Conservation (phyloP, 2,888 invertebrate species). For the Plagodis pulveraria region DNA sequence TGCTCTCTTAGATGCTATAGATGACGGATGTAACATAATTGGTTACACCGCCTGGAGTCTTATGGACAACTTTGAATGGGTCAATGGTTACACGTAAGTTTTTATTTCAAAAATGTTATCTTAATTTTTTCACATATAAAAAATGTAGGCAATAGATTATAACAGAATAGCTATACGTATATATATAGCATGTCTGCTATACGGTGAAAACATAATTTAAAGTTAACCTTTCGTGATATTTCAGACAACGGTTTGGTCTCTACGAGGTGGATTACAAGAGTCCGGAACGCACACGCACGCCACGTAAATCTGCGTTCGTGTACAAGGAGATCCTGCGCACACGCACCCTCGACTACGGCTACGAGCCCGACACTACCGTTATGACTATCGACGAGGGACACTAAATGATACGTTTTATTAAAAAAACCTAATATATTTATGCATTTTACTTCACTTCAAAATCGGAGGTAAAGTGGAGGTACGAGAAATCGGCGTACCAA, state of each 20-base stretch:
- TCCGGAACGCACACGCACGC: slow-evolving; percentile 83
- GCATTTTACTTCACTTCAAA: too few species aligned
- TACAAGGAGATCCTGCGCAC: slow-evolving; percentile 78
- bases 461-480: too few species aligned
- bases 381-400: slow-evolving; percentile 47
- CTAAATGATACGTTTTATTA: slow-evolving; percentile 16
- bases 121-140: not conserved
- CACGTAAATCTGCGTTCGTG: slow-evolving; percentile 85
- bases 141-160: not conserved
- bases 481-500: too few species aligned
- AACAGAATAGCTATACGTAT: too few species aligned
- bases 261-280: slow-evolving; percentile 87
- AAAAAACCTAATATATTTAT: too few species aligned
- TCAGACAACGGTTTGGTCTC: slow-evolving; percentile 86
- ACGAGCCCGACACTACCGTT: slow-evolving; percentile 46
- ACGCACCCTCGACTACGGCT: slow-evolving; percentile 51
- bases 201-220: not conserved
- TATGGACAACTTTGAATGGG: slow-evolving; percentile 87
- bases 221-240: slow-evolving; percentile 13
- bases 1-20: slow-evolving; percentile 68
- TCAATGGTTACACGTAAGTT: slow-evolving; percentile 78
- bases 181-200: too few species aligned
- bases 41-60: slow-evolving; percentile 86
- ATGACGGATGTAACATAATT: slow-evolving; percentile 66
- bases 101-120: not conserved